phyloP scores from a whole-genome alignment of 2,113 vertebrate genomes.

The Bothrops jararaca region DNA sequence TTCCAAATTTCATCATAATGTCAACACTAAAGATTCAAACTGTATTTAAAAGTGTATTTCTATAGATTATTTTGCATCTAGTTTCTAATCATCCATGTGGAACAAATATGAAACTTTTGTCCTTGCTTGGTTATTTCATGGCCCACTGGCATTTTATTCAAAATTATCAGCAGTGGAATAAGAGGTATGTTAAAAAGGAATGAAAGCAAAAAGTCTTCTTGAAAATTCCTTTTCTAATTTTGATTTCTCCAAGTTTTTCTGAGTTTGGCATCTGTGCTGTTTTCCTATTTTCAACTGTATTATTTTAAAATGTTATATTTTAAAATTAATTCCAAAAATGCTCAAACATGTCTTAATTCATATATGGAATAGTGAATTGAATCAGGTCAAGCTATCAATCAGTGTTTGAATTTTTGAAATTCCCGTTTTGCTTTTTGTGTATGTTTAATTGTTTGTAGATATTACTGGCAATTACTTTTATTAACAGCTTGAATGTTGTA shows the following conservation, averaged over 20 bases:
- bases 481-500: not conserved
- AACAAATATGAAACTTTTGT: not conserved
- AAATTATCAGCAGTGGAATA: not conserved
- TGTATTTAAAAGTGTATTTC: not conserved
- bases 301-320: not conserved
- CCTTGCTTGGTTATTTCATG: not conserved
- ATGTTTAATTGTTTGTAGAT: not conserved
- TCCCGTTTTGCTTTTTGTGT: not conserved
- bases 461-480: not conserved
- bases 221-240: not conserved
- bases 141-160: not conserved
- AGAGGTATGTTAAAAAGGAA: not conserved
- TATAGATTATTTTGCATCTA: not conserved
- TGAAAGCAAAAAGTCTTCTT: not conserved
- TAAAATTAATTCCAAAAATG: not conserved
- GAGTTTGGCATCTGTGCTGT: not conserved
- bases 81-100: not conserved
- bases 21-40: not conserved
- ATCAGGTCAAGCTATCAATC: not conserved
- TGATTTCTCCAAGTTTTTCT: not conserved
- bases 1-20: not conserved
- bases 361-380: not conserved
- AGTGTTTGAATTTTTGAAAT: not conserved
- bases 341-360: not conserved
- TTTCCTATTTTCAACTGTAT: not conserved